A percentile compares a stretch with the other conserved stretches of the same genome.
Conservation (phyloP, 2,113 vertebrate genomes). For the Istiophorus platypterus region DNA sequence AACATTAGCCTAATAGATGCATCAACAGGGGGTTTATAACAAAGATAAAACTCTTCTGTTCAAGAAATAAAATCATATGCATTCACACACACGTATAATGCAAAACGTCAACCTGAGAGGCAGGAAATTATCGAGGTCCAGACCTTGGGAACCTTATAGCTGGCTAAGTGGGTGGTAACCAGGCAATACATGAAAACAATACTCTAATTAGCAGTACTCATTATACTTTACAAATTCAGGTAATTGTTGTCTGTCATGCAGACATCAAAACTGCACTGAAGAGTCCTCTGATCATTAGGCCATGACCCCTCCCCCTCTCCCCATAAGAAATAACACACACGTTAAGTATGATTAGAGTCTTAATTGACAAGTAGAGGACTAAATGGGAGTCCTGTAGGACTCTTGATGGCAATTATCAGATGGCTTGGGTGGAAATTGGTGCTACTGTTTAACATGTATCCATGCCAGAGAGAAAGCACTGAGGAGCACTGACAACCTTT, state of each 20-base stretch:
- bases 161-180: not conserved
- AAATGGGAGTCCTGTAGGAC: constrained; percentile 7
- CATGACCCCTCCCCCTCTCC: not conserved
- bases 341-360: not conserved
- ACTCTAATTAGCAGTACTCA: not conserved
- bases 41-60: too few species aligned
- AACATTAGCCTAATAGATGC: too few species aligned
- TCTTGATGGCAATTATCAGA: constrained; percentile 47
- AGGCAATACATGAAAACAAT: not conserved
- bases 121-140: too few species aligned
- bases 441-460: constrained; percentile 30
- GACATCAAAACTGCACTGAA: not conserved
- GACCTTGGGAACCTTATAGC: too few species aligned
- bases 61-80: too few species aligned
- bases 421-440: constrained; percentile 52
- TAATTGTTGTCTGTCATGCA: not conserved
- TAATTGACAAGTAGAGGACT: constrained; percentile 20
- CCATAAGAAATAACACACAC: not conserved
- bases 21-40: too few species aligned
- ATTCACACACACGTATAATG: too few species aligned
- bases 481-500: constrained; percentile 44
- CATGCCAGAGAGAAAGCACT: constrained; percentile 16
- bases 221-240: not conserved
- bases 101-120: too few species aligned
- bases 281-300: not conserved